Evolutionary conservation across 2,888 invertebrate genomes (phyloP).

Genomic region (Clanis bilineata): DNA sequence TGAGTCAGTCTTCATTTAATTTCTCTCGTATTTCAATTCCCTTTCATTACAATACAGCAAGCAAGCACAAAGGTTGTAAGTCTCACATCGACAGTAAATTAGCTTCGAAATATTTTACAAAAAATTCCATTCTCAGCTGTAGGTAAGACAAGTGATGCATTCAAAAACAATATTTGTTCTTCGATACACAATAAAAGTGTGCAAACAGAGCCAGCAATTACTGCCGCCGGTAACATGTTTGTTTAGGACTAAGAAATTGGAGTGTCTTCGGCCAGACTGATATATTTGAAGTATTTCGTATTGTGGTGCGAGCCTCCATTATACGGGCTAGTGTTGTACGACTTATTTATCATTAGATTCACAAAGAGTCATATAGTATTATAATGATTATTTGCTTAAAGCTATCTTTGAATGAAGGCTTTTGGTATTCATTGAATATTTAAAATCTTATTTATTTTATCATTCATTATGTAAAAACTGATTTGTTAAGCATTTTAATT

Average conservation of each 20-base stretch:
- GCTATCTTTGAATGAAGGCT: too few relatives aligned
- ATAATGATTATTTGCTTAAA: too few relatives aligned
- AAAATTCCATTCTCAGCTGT: slow-evolving; percentile 65
- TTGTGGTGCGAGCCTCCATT: slow-evolving; percentile 20
- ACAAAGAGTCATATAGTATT: too few relatives aligned
- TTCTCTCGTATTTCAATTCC: not conserved
- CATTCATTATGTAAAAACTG: too few relatives aligned
- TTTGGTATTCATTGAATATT: too few relatives aligned
- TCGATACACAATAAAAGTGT: slow-evolving; percentile 79
- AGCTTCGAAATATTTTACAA: slow-evolving; percentile 59
- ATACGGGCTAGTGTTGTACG: not conserved
- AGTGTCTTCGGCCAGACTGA: slow-evolving; percentile 76
- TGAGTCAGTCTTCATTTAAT: not conserved
- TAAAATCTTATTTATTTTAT: too few relatives aligned
- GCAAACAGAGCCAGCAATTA: slow-evolving; percentile 79
- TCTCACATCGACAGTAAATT: slow-evolving; percentile 68
- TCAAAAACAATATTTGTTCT: slow-evolving; percentile 76
- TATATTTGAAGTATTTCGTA: slow-evolving; percentile 69
- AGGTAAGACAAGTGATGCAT: slow-evolving; percentile 75
- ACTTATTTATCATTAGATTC: not conserved
- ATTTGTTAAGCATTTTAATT: too few relatives aligned
- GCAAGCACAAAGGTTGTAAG: slow-evolving; percentile 21
- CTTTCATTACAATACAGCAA: not conserved
- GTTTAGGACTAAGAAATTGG: slow-evolving; percentile 79
- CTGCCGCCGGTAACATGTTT: slow-evolving; percentile 77